Conservation (phyloP, 2,888 invertebrate genomes). For the Litoditis marina region DNA sequence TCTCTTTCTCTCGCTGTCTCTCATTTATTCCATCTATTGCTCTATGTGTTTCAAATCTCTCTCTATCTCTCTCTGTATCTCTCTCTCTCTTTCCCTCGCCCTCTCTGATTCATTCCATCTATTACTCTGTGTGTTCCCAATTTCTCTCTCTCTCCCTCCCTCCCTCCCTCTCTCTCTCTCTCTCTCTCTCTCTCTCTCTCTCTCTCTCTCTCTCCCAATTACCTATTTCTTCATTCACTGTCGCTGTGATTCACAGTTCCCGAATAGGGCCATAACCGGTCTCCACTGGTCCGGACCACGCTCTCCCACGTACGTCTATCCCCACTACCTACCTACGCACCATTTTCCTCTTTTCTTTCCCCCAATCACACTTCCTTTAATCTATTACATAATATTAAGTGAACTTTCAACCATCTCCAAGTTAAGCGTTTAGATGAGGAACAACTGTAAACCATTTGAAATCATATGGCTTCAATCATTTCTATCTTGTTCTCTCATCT, state of each 20-base stretch:
- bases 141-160: not conserved
- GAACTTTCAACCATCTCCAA: too few species aligned
- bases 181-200: not conserved
- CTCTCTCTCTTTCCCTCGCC: not conserved
- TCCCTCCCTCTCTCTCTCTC: not conserved
- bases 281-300: not conserved
- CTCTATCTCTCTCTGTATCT: not conserved
- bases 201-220: not conserved
- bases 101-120: not conserved
- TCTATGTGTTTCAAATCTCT: too few species aligned
- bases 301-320: not conserved
- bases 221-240: not conserved
- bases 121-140: not conserved
- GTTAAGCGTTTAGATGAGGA: too few species aligned
- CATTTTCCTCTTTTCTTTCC: not conserved
- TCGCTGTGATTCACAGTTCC: constrained; percentile 1
- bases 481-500: too few species aligned
- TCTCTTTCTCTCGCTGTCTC: not conserved
- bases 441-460: too few species aligned
- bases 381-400: not conserved
- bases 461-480: too few species aligned
- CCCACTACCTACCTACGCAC: not conserved
- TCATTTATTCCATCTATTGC: too few species aligned
- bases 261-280: constrained; percentile 2
- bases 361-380: constrained; percentile 1